phyloP scores from a whole-genome alignment of 2,113 vertebrate genomes.

The Sphyrna mokarran region DNA sequence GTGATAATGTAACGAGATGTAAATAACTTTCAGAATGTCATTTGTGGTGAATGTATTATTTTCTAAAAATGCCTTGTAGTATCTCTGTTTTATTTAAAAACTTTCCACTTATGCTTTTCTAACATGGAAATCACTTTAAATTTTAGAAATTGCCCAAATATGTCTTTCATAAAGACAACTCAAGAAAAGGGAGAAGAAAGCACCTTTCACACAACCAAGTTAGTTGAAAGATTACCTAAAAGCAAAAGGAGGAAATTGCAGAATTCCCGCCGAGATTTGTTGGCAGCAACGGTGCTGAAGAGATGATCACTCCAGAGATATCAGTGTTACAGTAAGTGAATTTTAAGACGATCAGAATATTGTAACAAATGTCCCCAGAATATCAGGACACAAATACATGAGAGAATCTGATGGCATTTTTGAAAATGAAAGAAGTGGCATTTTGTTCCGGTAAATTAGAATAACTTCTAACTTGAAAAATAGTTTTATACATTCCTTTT shows the following conservation, averaged over 20 bases:
- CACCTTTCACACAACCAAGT: not conserved
- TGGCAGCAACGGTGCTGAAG: conserved; percentile 40
- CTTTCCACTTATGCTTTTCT: not conserved
- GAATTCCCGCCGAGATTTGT: not conserved
- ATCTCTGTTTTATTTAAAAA: not conserved
- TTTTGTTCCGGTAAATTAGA: not conserved
- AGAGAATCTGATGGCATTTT: not conserved
- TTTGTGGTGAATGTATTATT: not conserved
- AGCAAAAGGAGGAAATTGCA: conserved; percentile 17
- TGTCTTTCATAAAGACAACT: conserved; percentile 47
- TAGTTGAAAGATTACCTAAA: conserved; percentile 16
- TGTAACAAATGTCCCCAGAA: not conserved
- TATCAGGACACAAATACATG: not conserved
- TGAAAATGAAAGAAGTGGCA: not conserved
- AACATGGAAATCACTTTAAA: not conserved
- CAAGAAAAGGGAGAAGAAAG: not conserved
- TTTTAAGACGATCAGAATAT: not conserved
- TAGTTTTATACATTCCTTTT: not conserved
- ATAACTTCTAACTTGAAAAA: not conserved
- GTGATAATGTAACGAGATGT: not conserved
- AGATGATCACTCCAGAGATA: conserved; percentile 95
- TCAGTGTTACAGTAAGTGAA: conserved; percentile 87
- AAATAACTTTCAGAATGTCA: not conserved
- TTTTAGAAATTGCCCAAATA: conserved; percentile 44
- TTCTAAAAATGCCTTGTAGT: not conserved